Conservation (phyloP, 2,797 vertebrate species). For the Mus minutoides region DNA sequence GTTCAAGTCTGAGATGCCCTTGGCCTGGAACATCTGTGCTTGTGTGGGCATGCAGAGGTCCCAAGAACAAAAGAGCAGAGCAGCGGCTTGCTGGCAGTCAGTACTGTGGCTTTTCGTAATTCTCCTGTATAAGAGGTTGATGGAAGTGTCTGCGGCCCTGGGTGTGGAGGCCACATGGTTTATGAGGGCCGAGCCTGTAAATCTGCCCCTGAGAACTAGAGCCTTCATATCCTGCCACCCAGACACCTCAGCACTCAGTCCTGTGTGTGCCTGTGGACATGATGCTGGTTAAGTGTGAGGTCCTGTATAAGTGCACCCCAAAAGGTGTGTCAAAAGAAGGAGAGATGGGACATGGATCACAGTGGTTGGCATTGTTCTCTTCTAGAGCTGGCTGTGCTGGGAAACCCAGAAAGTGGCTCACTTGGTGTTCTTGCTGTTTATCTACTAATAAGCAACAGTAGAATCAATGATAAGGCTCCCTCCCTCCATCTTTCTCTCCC, state of each 20-base stretch:
- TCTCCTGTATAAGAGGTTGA: background rate
- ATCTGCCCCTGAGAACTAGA: rapidly evolving
- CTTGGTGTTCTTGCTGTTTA: background rate
- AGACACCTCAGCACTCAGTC: too few relatives aligned
- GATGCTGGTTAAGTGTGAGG: background rate
- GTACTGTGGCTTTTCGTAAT: background rate
- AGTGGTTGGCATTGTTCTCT: background rate
- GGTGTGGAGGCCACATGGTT: background rate
- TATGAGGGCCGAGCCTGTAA: background rate
- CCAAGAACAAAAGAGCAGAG: slow-evolving; percentile 41
- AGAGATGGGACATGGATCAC: background rate
- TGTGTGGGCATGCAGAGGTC: slow-evolving; percentile 28
- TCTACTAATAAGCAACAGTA: background rate
- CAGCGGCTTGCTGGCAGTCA: background rate
- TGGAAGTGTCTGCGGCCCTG: background rate
- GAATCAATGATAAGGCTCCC: background rate
- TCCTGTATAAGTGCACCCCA: rapidly evolving
- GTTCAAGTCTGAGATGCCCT: background rate
- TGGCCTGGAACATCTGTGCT: background rate
- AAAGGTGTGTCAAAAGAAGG: background rate
- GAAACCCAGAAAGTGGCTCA: background rate
- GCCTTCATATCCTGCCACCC: background rate
- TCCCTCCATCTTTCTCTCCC: background rate
- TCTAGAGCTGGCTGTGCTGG: background rate
- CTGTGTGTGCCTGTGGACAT: background rate